phyloP scores from a whole-genome alignment of 2,888 invertebrate species.

The Ecdyonurus torrentis region DNA sequence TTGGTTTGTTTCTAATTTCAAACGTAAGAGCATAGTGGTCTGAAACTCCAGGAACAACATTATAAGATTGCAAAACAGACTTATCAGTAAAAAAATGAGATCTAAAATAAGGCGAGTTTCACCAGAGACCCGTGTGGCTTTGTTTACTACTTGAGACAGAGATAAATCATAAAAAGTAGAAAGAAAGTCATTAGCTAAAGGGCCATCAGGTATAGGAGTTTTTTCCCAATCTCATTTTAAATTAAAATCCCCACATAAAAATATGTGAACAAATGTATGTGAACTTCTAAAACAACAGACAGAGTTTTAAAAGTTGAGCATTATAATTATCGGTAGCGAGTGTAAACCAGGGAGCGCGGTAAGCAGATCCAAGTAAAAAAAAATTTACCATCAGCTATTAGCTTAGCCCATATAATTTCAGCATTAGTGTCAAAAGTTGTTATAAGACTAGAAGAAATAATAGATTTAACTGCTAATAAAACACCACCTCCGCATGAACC shows the following conservation, averaged over 20 bases:
- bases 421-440: not conserved
- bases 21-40: not conserved
- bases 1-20: not conserved
- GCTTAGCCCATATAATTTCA: not conserved
- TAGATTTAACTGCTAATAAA: not conserved
- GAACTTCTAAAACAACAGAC: too few relatives aligned
- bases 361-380: not conserved
- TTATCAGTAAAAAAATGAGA: not conserved
- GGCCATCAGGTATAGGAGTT: not conserved
- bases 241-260: not conserved
- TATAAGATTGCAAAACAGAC: not conserved
- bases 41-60: not conserved
- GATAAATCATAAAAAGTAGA: not conserved
- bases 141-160: not conserved
- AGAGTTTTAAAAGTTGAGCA: too few relatives aligned
- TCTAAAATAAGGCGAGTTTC: not conserved
- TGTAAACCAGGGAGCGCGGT: not conserved
- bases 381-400: not conserved
- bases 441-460: not conserved
- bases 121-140: not conserved
- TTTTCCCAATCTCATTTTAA: not conserved
- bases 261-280: not conserved
- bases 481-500: not conserved
- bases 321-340: not conserved
- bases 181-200: not conserved